phyloP scores from a whole-genome alignment of 2,888 invertebrate species.

The Phyto melanocephala region DNA sequence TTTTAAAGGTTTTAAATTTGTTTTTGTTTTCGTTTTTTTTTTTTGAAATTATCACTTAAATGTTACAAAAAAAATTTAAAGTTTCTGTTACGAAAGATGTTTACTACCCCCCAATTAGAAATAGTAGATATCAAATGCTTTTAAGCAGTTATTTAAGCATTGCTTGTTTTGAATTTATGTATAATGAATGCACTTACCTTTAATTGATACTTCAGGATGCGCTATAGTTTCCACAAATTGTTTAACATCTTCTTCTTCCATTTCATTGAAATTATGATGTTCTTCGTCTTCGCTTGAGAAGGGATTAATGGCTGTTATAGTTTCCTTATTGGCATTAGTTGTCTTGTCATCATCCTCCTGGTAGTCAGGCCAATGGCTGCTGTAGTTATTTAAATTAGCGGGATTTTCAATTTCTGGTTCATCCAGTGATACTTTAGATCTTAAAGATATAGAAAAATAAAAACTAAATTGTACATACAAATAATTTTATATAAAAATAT shows the following conservation, averaged over 20 bases:
- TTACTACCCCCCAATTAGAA: slow-evolving; percentile 35
- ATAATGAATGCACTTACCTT: slow-evolving; percentile 41
- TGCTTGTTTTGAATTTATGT: no score
- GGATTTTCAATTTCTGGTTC: slow-evolving; percentile 68
- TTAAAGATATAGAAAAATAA: neutral
- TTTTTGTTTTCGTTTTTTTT: slow-evolving; percentile 21
- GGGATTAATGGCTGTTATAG: slow-evolving; percentile 70
- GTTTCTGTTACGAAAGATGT: slow-evolving; percentile 53
- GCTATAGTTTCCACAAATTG: slow-evolving; percentile 57
- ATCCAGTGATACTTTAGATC: slow-evolving; percentile 61
- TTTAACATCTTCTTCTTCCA: slow-evolving; percentile 55
- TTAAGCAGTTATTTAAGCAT: neutral
- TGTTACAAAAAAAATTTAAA: slow-evolving; percentile 45
- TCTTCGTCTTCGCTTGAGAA: slow-evolving; percentile 71
- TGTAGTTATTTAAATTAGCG: slow-evolving; percentile 48
- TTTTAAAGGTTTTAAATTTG: neutral
- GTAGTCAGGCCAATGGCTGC: slow-evolving; percentile 60
- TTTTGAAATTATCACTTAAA: slow-evolving; percentile 46
- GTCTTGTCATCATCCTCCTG: slow-evolving; percentile 35
- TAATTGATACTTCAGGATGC: slow-evolving; percentile 60
- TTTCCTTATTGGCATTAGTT: slow-evolving; percentile 55
- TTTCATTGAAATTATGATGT: slow-evolving; percentile 24
- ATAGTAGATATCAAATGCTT: neutral
- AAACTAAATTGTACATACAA: neutral
- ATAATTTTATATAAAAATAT: no score